These are phyloP conservation scores for Venturia canescens DNA, from an alignment of 1,140 invertebrate species.

Conservation along the genomic window DNA sequence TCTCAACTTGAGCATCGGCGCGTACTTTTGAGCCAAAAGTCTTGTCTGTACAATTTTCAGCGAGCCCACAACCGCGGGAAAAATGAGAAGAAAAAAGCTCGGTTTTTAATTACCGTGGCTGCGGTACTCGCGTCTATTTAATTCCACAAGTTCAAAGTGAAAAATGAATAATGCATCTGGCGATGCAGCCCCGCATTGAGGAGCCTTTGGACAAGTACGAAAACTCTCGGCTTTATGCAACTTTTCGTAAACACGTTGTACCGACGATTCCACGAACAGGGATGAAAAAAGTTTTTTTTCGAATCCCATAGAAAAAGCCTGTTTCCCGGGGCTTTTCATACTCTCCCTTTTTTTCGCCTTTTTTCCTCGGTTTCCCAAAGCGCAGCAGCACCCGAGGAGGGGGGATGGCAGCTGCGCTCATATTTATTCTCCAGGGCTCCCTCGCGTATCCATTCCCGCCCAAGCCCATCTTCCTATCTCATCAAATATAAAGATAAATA, in stretches of 20 bases:
- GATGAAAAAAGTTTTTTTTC: conserved; percentile 19
- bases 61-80: no score
- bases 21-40: no score
- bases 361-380: conserved; percentile 27
- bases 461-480: conserved; percentile 24
- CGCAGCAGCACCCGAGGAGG: neutral
- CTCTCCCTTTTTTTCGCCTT: neutral
- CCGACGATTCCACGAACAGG: conserved; percentile 1
- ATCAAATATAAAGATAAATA: neutral
- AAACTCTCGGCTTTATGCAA: neutral
- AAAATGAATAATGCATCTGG: no score
- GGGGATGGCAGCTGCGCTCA: conserved; percentile 35
- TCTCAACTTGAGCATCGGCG: no score
- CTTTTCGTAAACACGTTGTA: no score
- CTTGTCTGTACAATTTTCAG: no score
- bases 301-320: conserved; percentile 21
- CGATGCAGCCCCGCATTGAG: neutral
- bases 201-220: neutral
- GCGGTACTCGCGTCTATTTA: no score
- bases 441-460: conserved; percentile 29
- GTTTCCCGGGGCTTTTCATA: conserved; percentile 16
- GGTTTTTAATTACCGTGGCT: no score
- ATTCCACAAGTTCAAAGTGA: no score
- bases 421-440: conserved; percentile 35
- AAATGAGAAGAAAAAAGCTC: no score